phyloP scores from a whole-genome alignment of 2,113 vertebrate genomes.

The Chrysemys picta region DNA sequence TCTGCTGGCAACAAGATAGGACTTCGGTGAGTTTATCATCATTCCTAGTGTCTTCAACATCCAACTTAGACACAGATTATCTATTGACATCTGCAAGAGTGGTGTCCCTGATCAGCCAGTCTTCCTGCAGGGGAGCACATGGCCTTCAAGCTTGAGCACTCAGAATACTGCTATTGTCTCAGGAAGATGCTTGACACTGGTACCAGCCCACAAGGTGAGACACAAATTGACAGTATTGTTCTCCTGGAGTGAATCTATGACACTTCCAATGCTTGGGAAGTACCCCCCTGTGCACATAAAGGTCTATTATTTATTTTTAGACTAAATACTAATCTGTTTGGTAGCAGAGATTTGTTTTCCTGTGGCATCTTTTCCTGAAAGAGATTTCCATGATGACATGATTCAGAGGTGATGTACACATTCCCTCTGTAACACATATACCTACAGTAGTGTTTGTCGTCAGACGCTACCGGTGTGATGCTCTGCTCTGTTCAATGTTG shows the following conservation, averaged over 20 bases:
- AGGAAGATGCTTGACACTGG: neutral
- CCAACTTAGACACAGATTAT: neutral
- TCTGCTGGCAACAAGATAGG: neutral
- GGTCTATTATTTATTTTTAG: neutral
- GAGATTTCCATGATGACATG: neutral
- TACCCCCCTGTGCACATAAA: neutral
- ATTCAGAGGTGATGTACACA: slow-evolving; percentile 3
- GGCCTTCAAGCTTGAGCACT: neutral
- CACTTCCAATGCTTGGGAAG: neutral
- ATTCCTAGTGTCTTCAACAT: neutral
- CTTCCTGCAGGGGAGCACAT: neutral
- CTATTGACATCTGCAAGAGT: neutral
- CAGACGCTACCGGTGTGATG: no score
- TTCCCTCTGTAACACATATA: slow-evolving; percentile 9
- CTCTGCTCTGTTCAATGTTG: no score
- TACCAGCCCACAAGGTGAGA: neutral
- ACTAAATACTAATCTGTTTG: neutral
- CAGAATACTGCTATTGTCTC: neutral
- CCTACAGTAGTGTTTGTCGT: neutral
- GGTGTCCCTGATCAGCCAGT: neutral
- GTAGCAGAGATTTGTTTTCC: neutral
- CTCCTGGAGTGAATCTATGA: neutral
- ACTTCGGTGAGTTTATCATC: neutral
- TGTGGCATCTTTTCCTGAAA: neutral
- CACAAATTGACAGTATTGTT: neutral